Conservation (phyloP, 2,113 vertebrate species). For the Psittacus erithacus region DNA sequence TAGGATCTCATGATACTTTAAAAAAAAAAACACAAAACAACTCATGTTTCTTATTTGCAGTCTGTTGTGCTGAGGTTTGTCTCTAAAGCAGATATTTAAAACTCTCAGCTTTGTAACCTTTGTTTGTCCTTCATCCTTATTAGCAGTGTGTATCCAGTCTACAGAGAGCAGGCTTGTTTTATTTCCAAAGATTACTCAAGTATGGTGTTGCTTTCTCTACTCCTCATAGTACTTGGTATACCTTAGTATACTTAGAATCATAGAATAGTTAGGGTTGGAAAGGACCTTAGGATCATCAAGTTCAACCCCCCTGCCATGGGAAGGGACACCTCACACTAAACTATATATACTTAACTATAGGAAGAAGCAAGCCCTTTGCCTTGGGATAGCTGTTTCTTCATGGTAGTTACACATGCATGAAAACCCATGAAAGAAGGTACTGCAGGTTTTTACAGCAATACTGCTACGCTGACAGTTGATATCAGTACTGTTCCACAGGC, state of each 20-base stretch:
- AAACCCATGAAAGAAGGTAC: background rate
- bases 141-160: background rate
- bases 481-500: background rate
- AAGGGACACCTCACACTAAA: background rate
- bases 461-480: fast-evolving
- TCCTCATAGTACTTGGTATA: background rate
- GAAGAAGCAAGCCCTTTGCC: background rate
- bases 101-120: background rate
- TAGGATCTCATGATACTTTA: background rate
- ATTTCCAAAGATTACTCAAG: background rate
- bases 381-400: background rate
- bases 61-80: background rate
- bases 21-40: background rate
- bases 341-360: background rate
- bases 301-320: background rate
- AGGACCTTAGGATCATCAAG: background rate
- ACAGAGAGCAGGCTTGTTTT: background rate
- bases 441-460: background rate
- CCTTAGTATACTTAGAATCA: background rate
- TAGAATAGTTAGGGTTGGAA: background rate
- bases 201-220: background rate
- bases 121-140: background rate
- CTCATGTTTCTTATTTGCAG: background rate
- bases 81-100: background rate
- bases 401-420: background rate